Evolutionary conservation across 2,888 invertebrate species (phyloP).

Genomic region (Thymelicus acteon): DNA sequence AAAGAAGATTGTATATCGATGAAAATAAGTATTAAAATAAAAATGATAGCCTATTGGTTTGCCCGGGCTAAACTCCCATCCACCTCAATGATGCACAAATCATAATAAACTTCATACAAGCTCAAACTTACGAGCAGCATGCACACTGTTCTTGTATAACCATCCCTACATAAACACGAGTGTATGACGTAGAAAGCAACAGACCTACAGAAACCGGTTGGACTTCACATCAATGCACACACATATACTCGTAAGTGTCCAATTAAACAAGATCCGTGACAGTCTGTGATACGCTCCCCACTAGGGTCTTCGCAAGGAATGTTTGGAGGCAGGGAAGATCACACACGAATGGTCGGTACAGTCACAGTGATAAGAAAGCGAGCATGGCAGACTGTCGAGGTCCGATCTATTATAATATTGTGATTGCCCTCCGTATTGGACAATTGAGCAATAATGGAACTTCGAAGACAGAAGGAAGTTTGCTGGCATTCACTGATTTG

Average conservation of each 20-base stretch:
- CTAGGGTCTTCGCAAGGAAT: conserved; percentile 52
- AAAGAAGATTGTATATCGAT: too few species aligned
- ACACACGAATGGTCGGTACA: conserved; percentile 62
- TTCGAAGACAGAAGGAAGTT: conserved; percentile 33
- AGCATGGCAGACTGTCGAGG: conserved; percentile 56
- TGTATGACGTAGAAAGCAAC: conserved; percentile 78
- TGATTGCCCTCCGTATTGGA: conserved; percentile 43
- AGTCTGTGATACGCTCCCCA: conserved; percentile 66
- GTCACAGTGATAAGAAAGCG: conserved; percentile 77
- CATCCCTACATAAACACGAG: conserved; percentile 68
- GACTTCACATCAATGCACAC: conserved; percentile 75
- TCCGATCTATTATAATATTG: conserved; percentile 47
- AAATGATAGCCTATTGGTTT: conserved; percentile 61
- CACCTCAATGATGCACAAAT: conserved; percentile 73
- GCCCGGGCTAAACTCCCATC: conserved; percentile 65
- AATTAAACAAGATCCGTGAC: conserved; percentile 76
- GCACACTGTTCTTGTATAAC: conserved; percentile 59
- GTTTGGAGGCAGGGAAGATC: conserved; percentile 59
- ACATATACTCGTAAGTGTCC: conserved; percentile 67
- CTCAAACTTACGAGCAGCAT: conserved; percentile 67
- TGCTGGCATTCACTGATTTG: conserved; percentile 23
- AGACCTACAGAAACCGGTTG: conserved; percentile 75
- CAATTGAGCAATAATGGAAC: conserved; percentile 40
- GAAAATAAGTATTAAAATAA: conserved; percentile 48
- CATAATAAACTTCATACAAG: conserved; percentile 74